Base-by-base conservation (phyloP, 2,888 invertebrate species). In the Tinea trinotella region DNA sequence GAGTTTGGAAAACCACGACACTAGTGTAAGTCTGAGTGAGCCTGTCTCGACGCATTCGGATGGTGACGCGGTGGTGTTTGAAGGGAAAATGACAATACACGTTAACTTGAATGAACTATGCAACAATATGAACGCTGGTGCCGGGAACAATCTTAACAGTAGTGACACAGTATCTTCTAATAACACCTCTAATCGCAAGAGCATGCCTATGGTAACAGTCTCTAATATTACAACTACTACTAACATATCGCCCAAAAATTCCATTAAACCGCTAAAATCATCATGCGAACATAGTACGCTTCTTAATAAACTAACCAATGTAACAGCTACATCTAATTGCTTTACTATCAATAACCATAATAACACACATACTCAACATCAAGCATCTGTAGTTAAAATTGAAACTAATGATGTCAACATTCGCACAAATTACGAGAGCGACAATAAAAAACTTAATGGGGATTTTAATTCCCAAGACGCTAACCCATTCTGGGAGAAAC, bases 201-300 rank as follows among this genome's bases (percentile, higher is more conserved):
- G 81, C 82, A 85, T 83, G 81, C 78, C 86, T 67, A 82, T 81
- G 86, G 85, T 87, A 85, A 86, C 83, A 76, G 87, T 87, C 66
- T 86, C 86, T 78, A 85, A 87, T 70, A 87, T 87, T 67, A 83
- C 79, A 65, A 86, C 86, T 66, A 86, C 80, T 68, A 80, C 85
- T 84, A 85, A 84, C 71, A 81, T 82, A 64, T 84, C 85, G 72
- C 81, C 84, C 63, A 84, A 83, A 68, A 79, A 73, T 75, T 81
- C 83, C 76, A 76, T 81, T 74, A 81, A 81, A 74, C 66, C 75
- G 76, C 79, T 79, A 76, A 81, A 75, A 64, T 57, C 64, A 63
- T 64, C 64, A 62, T 70, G 60, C 56, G 65, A 65, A 55, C 63
- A 65, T 67, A 72, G 65, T 58, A 61, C 63, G 68, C 71, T 68